Conservation (phyloP, 1,140 invertebrate species). For the Macrobrachium rosenbergii region DNA sequence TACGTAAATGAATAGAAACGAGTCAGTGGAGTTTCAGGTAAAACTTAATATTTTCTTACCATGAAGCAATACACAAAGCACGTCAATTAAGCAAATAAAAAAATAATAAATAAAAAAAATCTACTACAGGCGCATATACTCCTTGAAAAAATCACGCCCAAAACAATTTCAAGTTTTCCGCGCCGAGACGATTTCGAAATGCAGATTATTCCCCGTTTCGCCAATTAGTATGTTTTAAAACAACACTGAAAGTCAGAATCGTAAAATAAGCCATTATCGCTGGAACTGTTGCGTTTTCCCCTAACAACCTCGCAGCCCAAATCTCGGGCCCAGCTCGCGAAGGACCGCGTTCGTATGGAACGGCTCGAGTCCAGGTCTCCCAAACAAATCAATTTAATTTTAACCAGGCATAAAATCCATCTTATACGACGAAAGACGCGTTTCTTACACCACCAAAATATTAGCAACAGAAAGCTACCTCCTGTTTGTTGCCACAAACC, state of each 20-base stretch:
- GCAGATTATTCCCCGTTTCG: conserved; percentile 12
- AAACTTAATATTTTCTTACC: too few species aligned
- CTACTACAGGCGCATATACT: not conserved
- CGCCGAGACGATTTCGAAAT: conserved; percentile 18
- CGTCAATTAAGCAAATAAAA: not conserved
- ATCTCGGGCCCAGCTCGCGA: conserved; percentile 29
- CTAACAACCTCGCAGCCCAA: conserved; percentile 32
- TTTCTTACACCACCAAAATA: too few species aligned
- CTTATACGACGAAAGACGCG: too few species aligned
- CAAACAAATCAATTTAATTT: too few species aligned
- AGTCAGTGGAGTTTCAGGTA: too few species aligned
- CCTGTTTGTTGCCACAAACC: too few species aligned
- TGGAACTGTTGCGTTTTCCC: conserved; percentile 43
- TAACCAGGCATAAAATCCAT: too few species aligned
- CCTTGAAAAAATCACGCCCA: not conserved
- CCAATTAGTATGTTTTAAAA: conserved; percentile 41
- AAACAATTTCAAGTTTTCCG: not conserved
- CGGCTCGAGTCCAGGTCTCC: not conserved
- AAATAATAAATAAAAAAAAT: not conserved
- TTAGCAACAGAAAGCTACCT: too few species aligned
- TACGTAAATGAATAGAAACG: too few species aligned
- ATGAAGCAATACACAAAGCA: too few species aligned
- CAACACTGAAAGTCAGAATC: conserved; percentile 37
- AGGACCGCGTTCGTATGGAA: not conserved
- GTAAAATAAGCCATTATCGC: conserved; percentile 44